These are phyloP conservation scores for Rhynchotus rufescens DNA, from an alignment of 2,797 vertebrate genomes.

Conservation along the genomic window DNA sequence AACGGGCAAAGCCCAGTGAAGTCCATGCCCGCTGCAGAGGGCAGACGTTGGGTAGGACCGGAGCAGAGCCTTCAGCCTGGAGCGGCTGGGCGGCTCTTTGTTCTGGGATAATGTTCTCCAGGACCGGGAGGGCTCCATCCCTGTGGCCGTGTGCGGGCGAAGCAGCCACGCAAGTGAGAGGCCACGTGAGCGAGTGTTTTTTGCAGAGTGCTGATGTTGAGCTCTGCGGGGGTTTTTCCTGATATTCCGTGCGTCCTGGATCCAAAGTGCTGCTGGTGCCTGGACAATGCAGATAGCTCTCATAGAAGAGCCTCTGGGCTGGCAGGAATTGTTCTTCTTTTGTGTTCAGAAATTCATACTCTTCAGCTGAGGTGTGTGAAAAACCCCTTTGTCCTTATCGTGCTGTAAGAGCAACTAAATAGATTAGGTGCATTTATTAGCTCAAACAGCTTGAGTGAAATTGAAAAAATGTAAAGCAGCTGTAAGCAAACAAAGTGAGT, in stretches of 20 bases:
- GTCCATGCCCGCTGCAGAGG: no score
- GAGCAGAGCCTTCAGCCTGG: not conserved
- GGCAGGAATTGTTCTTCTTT: not conserved
- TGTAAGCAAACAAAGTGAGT: not conserved
- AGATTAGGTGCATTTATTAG: conserved; percentile 73
- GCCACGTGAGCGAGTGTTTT: not conserved
- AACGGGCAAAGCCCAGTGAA: not conserved
- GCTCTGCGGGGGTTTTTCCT: not conserved
- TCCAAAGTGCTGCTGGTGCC: not conserved
- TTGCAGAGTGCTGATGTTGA: not conserved
- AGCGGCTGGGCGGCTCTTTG: not conserved
- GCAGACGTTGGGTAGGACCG: not conserved
- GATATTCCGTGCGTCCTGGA: not conserved
- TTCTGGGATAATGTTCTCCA: not conserved
- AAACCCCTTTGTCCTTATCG: conserved; percentile 59
- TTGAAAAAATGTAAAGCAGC: conserved; percentile 51
- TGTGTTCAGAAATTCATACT: conserved; percentile 23
- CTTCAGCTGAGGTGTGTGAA: conserved; percentile 80
- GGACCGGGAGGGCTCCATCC: not conserved
- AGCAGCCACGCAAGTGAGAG: not conserved
- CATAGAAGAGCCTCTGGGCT: not conserved
- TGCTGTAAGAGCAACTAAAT: conserved; percentile 71
- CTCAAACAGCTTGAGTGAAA: conserved; percentile 56
- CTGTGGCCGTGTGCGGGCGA: not conserved
- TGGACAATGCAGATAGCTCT: not conserved